Base-by-base conservation (phyloP, 2,888 invertebrate genomes). In the Imbricaverruca yamaguchii region DNA sequence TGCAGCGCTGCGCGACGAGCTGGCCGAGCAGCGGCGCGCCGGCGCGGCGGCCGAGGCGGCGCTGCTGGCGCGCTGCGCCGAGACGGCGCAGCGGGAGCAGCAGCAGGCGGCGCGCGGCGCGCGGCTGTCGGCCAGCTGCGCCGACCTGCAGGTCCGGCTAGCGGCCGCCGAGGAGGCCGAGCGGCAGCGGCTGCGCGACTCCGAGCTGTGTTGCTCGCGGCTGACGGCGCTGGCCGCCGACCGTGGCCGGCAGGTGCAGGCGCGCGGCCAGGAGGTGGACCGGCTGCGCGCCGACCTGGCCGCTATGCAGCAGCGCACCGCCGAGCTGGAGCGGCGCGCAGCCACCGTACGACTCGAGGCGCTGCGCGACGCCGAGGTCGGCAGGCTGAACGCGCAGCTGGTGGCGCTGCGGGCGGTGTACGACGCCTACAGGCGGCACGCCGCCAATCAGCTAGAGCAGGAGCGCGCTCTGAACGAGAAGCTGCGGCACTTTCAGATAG, bases 351-450 rank as follows among this genome's bases (percentile, higher is more conserved):
- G 39, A 55, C 21, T 53, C 18, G 21, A 74, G 74, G 74, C 74
- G 55, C 74, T 74, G 18, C 53, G 55, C 10, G 74, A 74, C 55
- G 74, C 74, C 18, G 74, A 74, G 74, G 74, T 74, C 21, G 9
- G 21, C 21, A 10, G 55, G 39, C 53, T 74, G 55, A 55, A 18
- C 2, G 23, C 21, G 18, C 74, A 55, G 74, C 15, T 55, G 21
- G 55, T 55, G 2, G 74, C 74, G 21, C 74, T 74, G 0, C 18
- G 74, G 10, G 74, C 74, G 21, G 74, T 21, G 74, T 55, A 74
- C 74, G 74, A 74, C 21, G 74, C 74, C 53, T 74, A 74, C 74
- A 74, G 55, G 18, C 18, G 55, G 53, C 74, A 74, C 74, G 55
- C 21, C 53, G 11, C 74, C 21, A 55, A 74, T 21, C 74, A 23